Evolutionary conservation across 92 coral and sea anemone species (phyloP).

Genomic region (Bergia puertoricense): DNA sequence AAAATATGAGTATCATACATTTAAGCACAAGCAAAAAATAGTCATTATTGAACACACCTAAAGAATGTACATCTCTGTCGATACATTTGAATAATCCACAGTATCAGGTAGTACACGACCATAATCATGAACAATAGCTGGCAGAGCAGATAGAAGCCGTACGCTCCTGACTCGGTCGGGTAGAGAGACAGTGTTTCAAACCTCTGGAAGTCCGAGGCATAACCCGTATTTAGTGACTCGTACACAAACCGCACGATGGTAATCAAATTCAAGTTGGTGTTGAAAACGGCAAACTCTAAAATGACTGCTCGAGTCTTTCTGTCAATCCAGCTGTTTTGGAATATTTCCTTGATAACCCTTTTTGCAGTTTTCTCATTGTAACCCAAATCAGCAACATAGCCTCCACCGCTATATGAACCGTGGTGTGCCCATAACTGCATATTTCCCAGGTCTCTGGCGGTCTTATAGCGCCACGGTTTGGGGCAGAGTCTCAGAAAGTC

Average conservation of each 20-base stretch:
- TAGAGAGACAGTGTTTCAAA: constrained; percentile 49
- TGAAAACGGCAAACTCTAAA: constrained; percentile 41
- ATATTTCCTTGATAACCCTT: constrained; percentile 24
- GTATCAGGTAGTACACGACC: constrained; percentile 32
- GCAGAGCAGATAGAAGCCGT: constrained; percentile 37
- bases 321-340: constrained; percentile 47
- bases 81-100: constrained; percentile 30
- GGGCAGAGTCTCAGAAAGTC: constrained; percentile 41
- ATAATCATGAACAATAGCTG: constrained; percentile 49
- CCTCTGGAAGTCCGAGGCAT: constrained; percentile 22
- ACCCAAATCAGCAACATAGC: constrained; percentile 37
- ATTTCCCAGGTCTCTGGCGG: constrained; percentile 13
- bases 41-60: constrained; percentile 3
- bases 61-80: constrained; percentile 40
- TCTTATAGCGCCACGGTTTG: constrained; percentile 55
- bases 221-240: constrained; percentile 38
- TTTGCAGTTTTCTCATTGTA: constrained; percentile 38
- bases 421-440: background rate
- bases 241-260: constrained; percentile 40
- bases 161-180: constrained; percentile 45
- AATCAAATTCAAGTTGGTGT: constrained; percentile 41
- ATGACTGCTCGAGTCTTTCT: constrained; percentile 47
- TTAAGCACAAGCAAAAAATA: background rate
- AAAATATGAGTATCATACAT: too few species aligned
- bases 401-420: constrained; percentile 46